Evolutionary conservation across 2,113 vertebrate genomes (phyloP).

Genomic region (Lamprotornis superbus): DNA sequence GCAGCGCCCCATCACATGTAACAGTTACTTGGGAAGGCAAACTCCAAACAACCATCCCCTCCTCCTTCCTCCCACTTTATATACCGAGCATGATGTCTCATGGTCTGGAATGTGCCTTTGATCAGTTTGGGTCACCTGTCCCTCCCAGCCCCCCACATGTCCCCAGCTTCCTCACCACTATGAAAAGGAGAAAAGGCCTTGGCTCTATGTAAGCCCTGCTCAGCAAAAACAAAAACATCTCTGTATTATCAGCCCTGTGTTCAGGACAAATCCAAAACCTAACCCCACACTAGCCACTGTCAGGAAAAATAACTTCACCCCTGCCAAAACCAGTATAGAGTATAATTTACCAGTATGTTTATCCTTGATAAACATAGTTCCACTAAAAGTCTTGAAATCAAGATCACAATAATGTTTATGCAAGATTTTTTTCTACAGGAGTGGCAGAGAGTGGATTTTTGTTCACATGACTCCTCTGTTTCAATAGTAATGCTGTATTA

Average conservation of each 20-base stretch:
- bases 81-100: not conserved
- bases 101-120: not conserved
- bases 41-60: not conserved
- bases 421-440: not conserved
- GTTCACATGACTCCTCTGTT: not conserved
- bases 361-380: not conserved
- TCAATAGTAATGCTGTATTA: not conserved
- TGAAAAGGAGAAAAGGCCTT: not conserved
- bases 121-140: not conserved
- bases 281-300: not conserved
- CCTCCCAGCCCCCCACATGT: not conserved
- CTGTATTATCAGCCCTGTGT: not conserved
- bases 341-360: not conserved
- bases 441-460: not conserved
- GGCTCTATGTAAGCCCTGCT: not conserved
- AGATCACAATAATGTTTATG: not conserved
- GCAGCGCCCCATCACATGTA: rapidly evolving
- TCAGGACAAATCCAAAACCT: not conserved
- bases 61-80: not conserved
- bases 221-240: not conserved
- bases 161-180: not conserved
- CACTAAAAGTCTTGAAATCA: not conserved
- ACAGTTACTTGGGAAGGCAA: not conserved
- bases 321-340: not conserved
- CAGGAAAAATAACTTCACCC: not conserved